Conservation (phyloP, 2,888 invertebrate species). For the Lasioglossum calceatum region DNA sequence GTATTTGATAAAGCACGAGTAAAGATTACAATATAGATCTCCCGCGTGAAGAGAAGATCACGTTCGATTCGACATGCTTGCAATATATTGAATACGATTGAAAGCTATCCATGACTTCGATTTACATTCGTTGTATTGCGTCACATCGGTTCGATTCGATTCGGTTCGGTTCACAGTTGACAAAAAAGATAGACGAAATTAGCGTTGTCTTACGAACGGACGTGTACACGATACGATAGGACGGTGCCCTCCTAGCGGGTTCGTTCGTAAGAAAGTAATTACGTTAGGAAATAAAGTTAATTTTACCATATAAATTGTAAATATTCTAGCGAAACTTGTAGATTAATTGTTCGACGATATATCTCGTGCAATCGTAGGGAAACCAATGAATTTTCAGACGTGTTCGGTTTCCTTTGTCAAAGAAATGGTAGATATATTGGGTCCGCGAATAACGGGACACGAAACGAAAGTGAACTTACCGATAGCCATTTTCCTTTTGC, state of each 20-base stretch:
- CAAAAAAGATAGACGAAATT: background rate
- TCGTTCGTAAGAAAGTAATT: slow-evolving; percentile 7
- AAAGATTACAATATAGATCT: background rate
- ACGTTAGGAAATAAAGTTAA: background rate
- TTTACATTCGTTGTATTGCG: slow-evolving; percentile 4
- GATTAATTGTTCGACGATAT: slow-evolving; percentile 12
- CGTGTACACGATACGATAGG: slow-evolving; percentile 3
- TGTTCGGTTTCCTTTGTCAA: background rate
- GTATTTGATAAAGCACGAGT: background rate
- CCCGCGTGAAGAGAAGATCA: background rate
- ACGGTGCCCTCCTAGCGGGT: slow-evolving; percentile 1
- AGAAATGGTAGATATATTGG: background rate
- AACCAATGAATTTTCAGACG: background rate
- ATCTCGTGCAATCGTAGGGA: slow-evolving; percentile 45
- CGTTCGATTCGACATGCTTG: slow-evolving; percentile 6
- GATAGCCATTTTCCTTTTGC: slow-evolving; percentile 1
- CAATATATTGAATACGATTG: background rate
- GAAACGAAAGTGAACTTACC: background rate
- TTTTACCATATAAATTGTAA: slow-evolving; percentile 21
- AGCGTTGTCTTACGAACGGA: background rate
- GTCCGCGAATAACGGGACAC: background rate
- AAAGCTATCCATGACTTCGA: slow-evolving; percentile 35
- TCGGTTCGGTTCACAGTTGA: background rate
- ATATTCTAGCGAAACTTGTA: slow-evolving; percentile 13
- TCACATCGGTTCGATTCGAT: background rate